Base-by-base conservation (phyloP, 2,797 vertebrate genomes). In the Centroberyx gerrardi region DNA sequence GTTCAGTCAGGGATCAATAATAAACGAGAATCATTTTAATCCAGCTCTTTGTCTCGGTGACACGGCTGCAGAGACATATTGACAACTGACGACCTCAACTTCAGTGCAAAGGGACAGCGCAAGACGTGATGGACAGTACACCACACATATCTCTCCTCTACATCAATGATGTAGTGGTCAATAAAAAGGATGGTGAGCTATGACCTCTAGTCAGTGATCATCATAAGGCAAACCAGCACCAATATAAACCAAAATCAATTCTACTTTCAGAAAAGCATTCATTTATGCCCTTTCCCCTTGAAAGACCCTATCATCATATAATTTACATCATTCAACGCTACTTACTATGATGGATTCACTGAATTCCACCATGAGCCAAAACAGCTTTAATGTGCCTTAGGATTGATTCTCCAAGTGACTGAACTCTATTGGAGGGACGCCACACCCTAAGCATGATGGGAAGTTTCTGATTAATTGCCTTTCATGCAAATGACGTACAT, bases 21-120 rank as follows among this genome's bases (percentile, higher is more conserved):
- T 51, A 27, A 48, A 60, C 56, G 33, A 76, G 28, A 58, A 63
- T 53, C 40, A 61, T 33, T 54, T 68, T 56, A 72, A 86, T 67
- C 55, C 17, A 31, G 54, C 12, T 5, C 14, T 55, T 27, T 54
- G 52, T 53, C 51, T 53, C 10, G 51, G 18, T 15, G 15, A 48
- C 17, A 44, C 13, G 1, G 42, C 8, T 44, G 42, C 42, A 48
- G 14, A 48, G 14, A 48, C 14, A n/a, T 48, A 15, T 48, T 3
- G 17, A 15, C 46, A 17, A 17, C 17, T 17, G 17, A 48, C 15
- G 28, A 5, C 46, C 46, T 48, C 14, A 17, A 5, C 3, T 55
- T 55, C 28, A 31, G 28, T 5, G 28, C 27, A 55, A 55, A 55
- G 27, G 13, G 53, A 31, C 10, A 28, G 28, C 13, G 14, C 28